A percentile compares a stretch with the other conserved stretches of the same genome.
These are phyloP conservation scores for Bergia sp. DNA, from an alignment of 92 coral and sea anemone species.

Conservation along the genomic window DNA sequence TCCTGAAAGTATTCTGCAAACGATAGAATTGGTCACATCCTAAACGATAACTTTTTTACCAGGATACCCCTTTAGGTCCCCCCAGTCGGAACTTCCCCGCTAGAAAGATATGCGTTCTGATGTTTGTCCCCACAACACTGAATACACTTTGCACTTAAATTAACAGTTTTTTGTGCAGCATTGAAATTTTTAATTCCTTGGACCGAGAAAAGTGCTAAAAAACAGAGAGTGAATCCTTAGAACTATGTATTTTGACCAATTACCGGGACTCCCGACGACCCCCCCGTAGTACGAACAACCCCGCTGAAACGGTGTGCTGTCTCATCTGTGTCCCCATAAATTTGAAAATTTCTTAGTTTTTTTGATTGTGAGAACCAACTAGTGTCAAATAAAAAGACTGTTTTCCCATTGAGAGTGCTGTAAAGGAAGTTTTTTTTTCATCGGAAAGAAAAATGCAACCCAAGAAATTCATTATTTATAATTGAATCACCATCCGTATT, in stretches of 20 bases:
- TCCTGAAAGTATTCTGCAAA: neutral
- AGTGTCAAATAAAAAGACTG: neutral
- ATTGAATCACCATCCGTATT: neutral
- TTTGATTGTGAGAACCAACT: neutral
- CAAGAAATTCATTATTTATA: too few relatives aligned
- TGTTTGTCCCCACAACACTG: too few relatives aligned
- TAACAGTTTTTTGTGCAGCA: too few relatives aligned
- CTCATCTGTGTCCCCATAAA: too few relatives aligned
- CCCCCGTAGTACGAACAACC: too few relatives aligned
- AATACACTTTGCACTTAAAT: too few relatives aligned
- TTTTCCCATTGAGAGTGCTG: neutral
- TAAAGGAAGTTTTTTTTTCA: neutral
- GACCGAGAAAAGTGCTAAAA: neutral
- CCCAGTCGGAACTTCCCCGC: neutral
- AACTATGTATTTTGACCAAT: neutral
- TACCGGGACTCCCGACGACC: too few relatives aligned
- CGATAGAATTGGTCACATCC: neutral
- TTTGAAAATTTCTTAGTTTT: too few relatives aligned
- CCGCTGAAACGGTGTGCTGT: too few relatives aligned
- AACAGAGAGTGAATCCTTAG: neutral
- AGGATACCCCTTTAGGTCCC: neutral
- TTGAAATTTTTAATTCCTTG: too few relatives aligned
- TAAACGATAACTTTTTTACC: neutral
- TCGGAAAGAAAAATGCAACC: too few relatives aligned
- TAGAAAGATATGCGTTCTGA: neutral